Evolutionary conservation across 2,888 invertebrate species (phyloP), one percentile per base, ranked within the genome.

Genomic region (Zygogramma bicolorata): DNA sequence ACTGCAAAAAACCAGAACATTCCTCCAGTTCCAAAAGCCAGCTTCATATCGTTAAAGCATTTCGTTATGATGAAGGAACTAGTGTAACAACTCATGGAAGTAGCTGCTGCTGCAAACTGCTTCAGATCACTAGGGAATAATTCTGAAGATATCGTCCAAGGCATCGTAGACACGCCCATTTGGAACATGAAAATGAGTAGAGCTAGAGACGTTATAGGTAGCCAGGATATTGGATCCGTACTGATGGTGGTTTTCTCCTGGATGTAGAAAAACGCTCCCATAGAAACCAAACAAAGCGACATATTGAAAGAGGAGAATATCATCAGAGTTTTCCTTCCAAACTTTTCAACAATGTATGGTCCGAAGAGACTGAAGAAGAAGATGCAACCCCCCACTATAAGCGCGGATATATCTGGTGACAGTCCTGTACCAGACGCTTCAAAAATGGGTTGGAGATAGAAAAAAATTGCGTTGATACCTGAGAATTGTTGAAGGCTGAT

Each of bases 401-500:
- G 94, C 8, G 95, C 92, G 0, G 93, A 91, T 25, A 91, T 82
- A 6, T 91, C 89, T 0, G 93, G 88, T 53, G 92, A 88, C 1
- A 95, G 80, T 0, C 87, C 83, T 0, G 91, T 90, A 2, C 92
- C 91, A 0, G 95, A 92, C 2, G 89, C 90, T 0, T 87, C 84
- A 82, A 95, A 94, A 81, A 95, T 94, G 15, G 79, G 78, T 65
- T 92, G 91, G 82, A 95, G 89, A 2, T 81, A 80, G 53, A 75
- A 78, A 3, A 61, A 46, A 8, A 81, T 74, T 0, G 79, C 79
- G 29, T 68, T 75, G n/a, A 76, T 74, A 6, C 94, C 94, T 2
- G 92, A 91, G 76, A 95, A 88, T 86, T 97, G 96, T 83, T 96
- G 96, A 87, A 95, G 93, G 76, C 91, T 87, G 58, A 94, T 92